Conservation (phyloP, 2,888 invertebrate genomes). For the Strigamia transsilvanica region DNA sequence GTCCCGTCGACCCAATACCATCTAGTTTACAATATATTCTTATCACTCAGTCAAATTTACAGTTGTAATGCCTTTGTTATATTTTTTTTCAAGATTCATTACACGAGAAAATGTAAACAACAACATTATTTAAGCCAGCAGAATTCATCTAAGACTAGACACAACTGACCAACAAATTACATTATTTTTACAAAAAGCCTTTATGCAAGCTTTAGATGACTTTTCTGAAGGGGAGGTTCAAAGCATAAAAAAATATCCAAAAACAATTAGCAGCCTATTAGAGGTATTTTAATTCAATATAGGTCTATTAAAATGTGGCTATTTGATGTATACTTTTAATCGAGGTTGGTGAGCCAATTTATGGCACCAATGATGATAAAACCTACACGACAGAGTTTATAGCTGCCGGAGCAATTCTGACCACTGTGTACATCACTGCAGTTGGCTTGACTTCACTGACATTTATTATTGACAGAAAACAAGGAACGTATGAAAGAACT, state of each 20-base stretch:
- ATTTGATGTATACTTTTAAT: too few relatives aligned
- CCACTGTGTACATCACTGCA: constrained; percentile 95
- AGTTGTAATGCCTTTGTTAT: too few relatives aligned
- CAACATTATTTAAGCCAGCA: background rate
- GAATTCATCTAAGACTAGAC: background rate
- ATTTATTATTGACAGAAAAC: constrained; percentile 87
- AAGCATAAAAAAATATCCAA: background rate
- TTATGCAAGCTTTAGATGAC: background rate
- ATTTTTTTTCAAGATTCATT: background rate
- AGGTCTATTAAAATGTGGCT: too few relatives aligned
- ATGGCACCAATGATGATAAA: too few relatives aligned
- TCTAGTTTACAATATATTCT: too few relatives aligned
- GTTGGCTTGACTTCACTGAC: constrained; percentile 92
- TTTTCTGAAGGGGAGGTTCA: background rate
- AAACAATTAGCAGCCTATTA: too few relatives aligned
- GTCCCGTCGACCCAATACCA: too few relatives aligned
- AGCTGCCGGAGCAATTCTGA: constrained; percentile 90
- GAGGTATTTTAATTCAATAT: too few relatives aligned
- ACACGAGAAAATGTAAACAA: background rate
- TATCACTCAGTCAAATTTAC: too few relatives aligned
- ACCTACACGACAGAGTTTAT: constrained; percentile 80
- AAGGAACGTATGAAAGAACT: constrained; percentile 88
- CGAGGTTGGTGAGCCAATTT: too few relatives aligned
- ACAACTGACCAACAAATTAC: background rate
- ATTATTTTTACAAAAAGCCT: background rate